A percentile compares a stretch with the other conserved stretches of the same genome.
phyloP scores from a whole-genome alignment of 2,797 vertebrate genomes.

The Halcyon badia region DNA sequence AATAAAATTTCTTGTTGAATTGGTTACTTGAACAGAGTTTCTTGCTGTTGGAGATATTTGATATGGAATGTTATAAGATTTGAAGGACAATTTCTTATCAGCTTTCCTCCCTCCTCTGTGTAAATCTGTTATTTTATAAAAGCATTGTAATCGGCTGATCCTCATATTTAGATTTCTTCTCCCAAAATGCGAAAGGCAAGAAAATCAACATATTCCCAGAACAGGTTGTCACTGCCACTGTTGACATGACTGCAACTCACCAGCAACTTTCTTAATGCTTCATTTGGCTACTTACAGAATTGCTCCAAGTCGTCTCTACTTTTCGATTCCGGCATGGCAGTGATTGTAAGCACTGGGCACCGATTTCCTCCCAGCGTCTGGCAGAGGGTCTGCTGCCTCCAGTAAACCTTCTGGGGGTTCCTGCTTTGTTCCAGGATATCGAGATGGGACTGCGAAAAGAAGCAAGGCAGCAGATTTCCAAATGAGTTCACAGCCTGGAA shows the following conservation, averaged over 20 bases:
- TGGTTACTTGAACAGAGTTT: background rate
- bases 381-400: slow-evolving; percentile 87
- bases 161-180: background rate
- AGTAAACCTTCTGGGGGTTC: slow-evolving; percentile 85
- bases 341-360: slow-evolving; percentile 92
- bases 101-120: accelerated
- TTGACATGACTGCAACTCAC: background rate
- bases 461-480: background rate
- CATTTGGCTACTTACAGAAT: slow-evolving; percentile 86
- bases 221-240: background rate
- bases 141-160: background rate
- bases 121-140: background rate
- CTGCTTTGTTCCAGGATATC: slow-evolving; percentile 82
- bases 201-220: background rate
- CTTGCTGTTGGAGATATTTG: background rate
- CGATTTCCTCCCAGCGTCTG: slow-evolving; percentile 87
- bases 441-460: slow-evolving; percentile 87
- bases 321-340: slow-evolving; percentile 86
- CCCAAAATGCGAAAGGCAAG: background rate
- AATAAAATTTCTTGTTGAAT: background rate
- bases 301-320: slow-evolving; percentile 84
- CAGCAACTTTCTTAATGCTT: background rate
- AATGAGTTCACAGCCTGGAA: background rate
- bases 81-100: background rate
- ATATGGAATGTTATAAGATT: background rate